Evolutionary conservation across 2,113 vertebrate genomes (phyloP), one percentile per base, ranked within the genome.

Genomic region (Pygoscelis adeliae): DNA sequence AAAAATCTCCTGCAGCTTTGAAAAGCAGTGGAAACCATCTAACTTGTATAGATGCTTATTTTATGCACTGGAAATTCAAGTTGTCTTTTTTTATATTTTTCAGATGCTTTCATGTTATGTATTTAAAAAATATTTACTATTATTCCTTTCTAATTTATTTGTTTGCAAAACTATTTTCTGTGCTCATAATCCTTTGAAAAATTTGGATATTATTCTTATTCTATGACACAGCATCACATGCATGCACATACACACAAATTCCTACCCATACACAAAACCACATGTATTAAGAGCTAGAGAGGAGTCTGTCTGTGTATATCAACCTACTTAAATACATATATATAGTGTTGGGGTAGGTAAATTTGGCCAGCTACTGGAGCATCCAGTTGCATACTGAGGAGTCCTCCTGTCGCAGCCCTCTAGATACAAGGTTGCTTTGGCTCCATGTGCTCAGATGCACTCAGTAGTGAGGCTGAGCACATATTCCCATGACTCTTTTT

Each of bases 381-480:
- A 70, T 14, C 5, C 26, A 78, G 20, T 65, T 13, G 13, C 13
- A 38, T 12, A 44, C 5, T 26, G 30, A 7, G 6, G 16, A 63
- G 4, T 59, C 8, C 5, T 65, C 6, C 12, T 49, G 11, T 32
- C 32, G 59, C 32, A 77, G n/a, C 10, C 29, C 17, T 47, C 15
- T 5, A 67, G 38, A 44, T 3, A 6, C 3, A 56, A 62, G 4
- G 15, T 12, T 34, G 2, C 5, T 53, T 65, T 86, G 52, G 11
- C 8, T 76, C 3, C 3, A 0, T 9, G 5, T 55, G 21, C 15
- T 13, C 53, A 55, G 27, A 13, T 18, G 22, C 4, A 22, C 5
- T 6, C 26, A 47, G 29, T 2, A 53, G 21, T 36, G 47, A 63
- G 10, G 8, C 18, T 53, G 17, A 71, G 34, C 18, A 58, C 6